Evolutionary conservation across 2,888 invertebrate species (phyloP), one percentile per base, ranked within the genome.

Genomic region (Digitonthophagus gazella): DNA sequence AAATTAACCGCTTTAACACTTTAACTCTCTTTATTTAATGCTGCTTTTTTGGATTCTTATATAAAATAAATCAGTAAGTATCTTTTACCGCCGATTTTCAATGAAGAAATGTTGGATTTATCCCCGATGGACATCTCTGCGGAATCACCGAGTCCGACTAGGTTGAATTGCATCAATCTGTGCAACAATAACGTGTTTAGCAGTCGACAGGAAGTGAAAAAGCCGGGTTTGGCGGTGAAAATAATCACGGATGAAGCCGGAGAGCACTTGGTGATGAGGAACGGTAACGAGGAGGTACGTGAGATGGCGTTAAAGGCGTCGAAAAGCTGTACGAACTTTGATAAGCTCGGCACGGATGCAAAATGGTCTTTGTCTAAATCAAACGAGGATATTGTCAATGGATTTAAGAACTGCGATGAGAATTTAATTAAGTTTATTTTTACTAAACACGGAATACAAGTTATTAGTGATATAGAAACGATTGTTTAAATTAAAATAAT

Each of bases 381-480:
- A 0, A 80, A 78, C 70, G 75, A 76, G 57, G 85, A 85, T 75
- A 5, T 57, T 4, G 84, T 87, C 3, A 85, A 85, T 74, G 87
- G 86, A 73, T 78, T 86, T 28, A 82, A 83, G 71, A 82, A 80
- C 75, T 80, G 82, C 70, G 83, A 83, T 73, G 83, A 82, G 71
- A 82, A 82, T 77, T 76, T 90, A 57, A 90, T 92, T 5, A 87
- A 90, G 77, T 87, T 92, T 83, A 90, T 92, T 76, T 84, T 92
- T 74, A 91, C 91, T 1, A 90, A 91, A 79, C 91, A 92, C 78
- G 92, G 92, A 1, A 91, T 92, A 74, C 90, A 91, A 81, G 91
- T 92, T 65, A 91, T 92, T 61, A 92, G 92, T 76, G 92, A 92
- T 77, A 90, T 90, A 14, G 92, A 93, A 79, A 92, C 91, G 71